A percentile compares a stretch with the other conserved stretches of the same genome.
Evolutionary conservation across 2,113 vertebrate species (phyloP).

Genomic region (Ceyx melanurus): DNA sequence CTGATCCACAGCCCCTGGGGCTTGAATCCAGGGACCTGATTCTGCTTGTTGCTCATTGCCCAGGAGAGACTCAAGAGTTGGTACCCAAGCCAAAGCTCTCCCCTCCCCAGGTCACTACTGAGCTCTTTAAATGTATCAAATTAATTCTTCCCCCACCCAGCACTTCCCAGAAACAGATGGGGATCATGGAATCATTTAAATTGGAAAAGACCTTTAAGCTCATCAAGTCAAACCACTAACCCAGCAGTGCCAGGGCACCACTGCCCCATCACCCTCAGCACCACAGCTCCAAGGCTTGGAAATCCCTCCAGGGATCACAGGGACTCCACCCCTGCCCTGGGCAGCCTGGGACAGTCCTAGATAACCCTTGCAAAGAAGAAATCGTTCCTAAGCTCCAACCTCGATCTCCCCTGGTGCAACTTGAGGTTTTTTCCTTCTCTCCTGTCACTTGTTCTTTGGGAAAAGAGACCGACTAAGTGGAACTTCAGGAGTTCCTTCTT

Average conservation of each 20-base stretch:
- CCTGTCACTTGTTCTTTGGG: not conserved
- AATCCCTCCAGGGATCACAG: not conserved
- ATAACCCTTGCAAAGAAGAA: not conserved
- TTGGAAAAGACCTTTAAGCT: not conserved
- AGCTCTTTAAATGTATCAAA: not conserved
- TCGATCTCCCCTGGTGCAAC: not conserved
- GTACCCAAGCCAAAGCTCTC: not conserved
- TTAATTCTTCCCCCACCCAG: not conserved
- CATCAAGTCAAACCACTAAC: not conserved
- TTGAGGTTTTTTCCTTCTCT: not conserved
- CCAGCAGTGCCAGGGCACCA: not conserved
- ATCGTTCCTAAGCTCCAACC: not conserved
- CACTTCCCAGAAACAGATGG: not conserved
- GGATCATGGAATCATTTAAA: not conserved
- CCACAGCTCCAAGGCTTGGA: not conserved
- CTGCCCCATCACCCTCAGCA: not conserved
- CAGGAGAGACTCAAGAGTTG: rapidly evolving
- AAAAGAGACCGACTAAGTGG: not conserved
- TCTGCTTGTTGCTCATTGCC: not conserved
- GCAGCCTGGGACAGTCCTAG: not conserved
- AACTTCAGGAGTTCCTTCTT: too few species aligned
- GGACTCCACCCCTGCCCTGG: not conserved
- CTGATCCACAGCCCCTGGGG: not conserved
- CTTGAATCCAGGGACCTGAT: not conserved
- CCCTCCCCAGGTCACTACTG: not conserved